Base-by-base conservation (phyloP, 2,888 invertebrate genomes). In the Apamea sordens region DNA sequence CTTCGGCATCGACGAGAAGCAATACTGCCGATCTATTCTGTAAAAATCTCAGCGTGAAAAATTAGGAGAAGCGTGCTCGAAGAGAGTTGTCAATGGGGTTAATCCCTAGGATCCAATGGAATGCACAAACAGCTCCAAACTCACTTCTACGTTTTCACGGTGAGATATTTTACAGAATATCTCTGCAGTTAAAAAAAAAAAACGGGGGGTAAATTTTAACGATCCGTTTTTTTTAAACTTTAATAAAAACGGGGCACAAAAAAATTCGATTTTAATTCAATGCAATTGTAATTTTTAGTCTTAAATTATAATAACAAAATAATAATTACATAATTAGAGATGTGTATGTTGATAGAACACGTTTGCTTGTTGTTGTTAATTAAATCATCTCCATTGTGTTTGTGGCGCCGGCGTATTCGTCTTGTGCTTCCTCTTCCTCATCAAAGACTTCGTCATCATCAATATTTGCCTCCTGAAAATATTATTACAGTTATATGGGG, bases 381-480 rank as follows among this genome's bases (percentile, higher is more conserved):
- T 56, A 86, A 15, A 86, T 84, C 84, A 86, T 86, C 5, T 77
- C 82, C 76, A 76, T 80, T 0, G 83, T 83, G 65, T 84, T 82
- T 0, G 41, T 36, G 2, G 7, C 41, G 1, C 68, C 64, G 0
- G 56, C 84, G 24, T 83, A 85, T 2, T 85, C 86, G 0, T 90
- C 90, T 0, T 90, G 86, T 0, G 88, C 90, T 3, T 92, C 93
- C 5, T 93, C 93, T 6, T 93, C 93, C 24, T 93, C 94, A 6
- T 94, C 93, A 47, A 93, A 93, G 0, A 90, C 86, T 0, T 92
- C 93, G 0, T 93, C 93, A 2, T 93, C 93, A 5, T 93, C 93
- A 0, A 93, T 85, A 1, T 85, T 84, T 0, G 93, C 92, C n/a
- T 93, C 94, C 94, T 93, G 86, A 0, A 80, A 36, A 36, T 36